Percentiles rank a stretch among this genome's conserved stretches.
Evolutionary conservation across 2,888 invertebrate species (phyloP).

Genomic region (Cataglyphis albicans): DNA sequence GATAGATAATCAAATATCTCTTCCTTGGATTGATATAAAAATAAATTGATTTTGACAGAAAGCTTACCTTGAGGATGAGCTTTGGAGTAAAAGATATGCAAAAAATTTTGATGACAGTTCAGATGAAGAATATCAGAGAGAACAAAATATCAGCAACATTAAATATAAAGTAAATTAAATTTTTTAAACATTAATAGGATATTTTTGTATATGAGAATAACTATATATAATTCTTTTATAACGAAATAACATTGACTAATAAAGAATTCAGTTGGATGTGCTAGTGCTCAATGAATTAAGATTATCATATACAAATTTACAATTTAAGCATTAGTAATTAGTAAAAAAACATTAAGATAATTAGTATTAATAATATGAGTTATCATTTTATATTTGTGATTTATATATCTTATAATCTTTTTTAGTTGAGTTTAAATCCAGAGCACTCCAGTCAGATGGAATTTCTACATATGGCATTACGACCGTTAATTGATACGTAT

Average conservation of each 20-base stretch:
- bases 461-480: conserved; percentile 88
- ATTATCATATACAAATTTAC: no score
- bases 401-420: conserved; percentile 37
- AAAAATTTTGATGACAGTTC: conserved; percentile 87
- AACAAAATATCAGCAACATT: conserved; percentile 68
- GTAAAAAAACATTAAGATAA: no score
- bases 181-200: conserved; percentile 1
- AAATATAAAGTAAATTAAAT: conserved; percentile 79
- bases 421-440: conserved; percentile 80
- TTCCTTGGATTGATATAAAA: not conserved
- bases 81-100: conserved; percentile 88
- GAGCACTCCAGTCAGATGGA: conserved; percentile 86
- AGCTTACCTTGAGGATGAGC: conserved; percentile 86
- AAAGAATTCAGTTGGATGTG: no score
- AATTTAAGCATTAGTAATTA: no score
- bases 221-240: not conserved
- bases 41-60: conserved; percentile 72
- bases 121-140: conserved; percentile 79
- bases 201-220: conserved; percentile 10
- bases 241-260: not conserved
- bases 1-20: conserved; percentile 13
- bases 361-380: no score
- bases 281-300: no score
- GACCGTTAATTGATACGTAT: conserved; percentile 92
- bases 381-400: no score